A percentile compares a stretch with the other conserved stretches of the same genome.
Conservation (phyloP, 2,797 vertebrate species). For the Pseudochaenichthys georgianus region DNA sequence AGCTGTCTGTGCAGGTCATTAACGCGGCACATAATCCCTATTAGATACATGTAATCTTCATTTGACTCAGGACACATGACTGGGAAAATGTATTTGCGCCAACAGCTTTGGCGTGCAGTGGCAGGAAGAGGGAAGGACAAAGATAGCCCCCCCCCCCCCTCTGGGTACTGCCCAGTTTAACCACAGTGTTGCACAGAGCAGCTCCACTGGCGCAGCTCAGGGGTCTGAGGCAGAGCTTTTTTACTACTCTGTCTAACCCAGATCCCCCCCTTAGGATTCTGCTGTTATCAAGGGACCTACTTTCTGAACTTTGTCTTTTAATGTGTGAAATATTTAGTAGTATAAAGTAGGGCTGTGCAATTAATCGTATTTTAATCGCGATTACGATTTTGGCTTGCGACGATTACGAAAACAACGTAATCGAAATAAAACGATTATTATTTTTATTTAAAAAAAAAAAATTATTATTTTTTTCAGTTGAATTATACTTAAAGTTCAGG, state of each 20-base stretch:
- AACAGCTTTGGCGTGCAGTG: slow-evolving; percentile 55
- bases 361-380: too few relatives aligned
- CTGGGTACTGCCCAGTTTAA: slow-evolving; percentile 48
- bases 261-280: slow-evolving; percentile 26
- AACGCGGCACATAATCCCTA: slow-evolving; percentile 51
- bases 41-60: slow-evolving; percentile 64
- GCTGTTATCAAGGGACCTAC: slow-evolving; percentile 2
- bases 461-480: too few relatives aligned
- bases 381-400: too few relatives aligned
- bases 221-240: slow-evolving; percentile 51
- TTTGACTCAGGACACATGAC: slow-evolving; percentile 52
- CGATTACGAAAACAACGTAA: too few relatives aligned
- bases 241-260: slow-evolving; percentile 32
- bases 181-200: slow-evolving; percentile 36
- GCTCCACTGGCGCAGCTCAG: slow-evolving; percentile 42
- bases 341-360: too few relatives aligned
- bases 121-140: slow-evolving; percentile 39
- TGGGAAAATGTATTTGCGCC: slow-evolving; percentile 46
- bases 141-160: slow-evolving; percentile 26
- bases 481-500: too few relatives aligned
- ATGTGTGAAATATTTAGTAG: background rate
- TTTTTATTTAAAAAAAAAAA: too few relatives aligned
- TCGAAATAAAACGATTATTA: too few relatives aligned
- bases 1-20: slow-evolving; percentile 59
- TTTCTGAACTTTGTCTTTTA: slow-evolving; percentile 19